Base-by-base conservation (phyloP, 2,113 vertebrate genomes). In the Gasterosteus nipponicus region DNA sequence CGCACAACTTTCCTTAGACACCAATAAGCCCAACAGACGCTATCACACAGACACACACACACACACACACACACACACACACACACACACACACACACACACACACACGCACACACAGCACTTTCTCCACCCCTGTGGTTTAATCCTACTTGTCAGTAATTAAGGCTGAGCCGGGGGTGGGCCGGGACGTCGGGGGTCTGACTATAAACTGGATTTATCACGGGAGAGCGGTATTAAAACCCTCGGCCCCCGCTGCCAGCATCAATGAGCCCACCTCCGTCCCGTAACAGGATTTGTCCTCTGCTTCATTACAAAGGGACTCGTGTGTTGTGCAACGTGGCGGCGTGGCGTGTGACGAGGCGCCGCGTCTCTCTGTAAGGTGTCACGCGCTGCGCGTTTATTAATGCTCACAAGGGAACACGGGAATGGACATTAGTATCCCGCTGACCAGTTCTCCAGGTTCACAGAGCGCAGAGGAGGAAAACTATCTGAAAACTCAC, bases 131-230 rank as follows among this genome's bases (percentile, higher is more conserved):
- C 91, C 82, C 86, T 88, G 83, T 82, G 84, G 83, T 89, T 92
- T 97, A 98, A 99, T 97, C 96, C 95, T 94, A 87, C 94, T 96
- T 95, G 94, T 86, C 95, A 94, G 93, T 97, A 97, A 99, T 99
- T 98, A 97, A 96, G 95, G 92, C 81, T 60, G 70, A 88, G 89
- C 71, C 73, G 59, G 93, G 94, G 94, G 94, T 86, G 91, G 90
- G 84, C 81, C 10, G 56, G 75, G 86, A 93, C 82, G 84, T 83
- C 86, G 58, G 78, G 93, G 94, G 94, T 92, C 86, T 94, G 94
- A 93, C 95, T 88, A 89, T 95, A 96, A 96, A 96, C 94, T 92
- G 94, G 94, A 95, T 97, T 97, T 96, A 95, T 95, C 96, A 96
- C 95, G 91, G 93, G 92, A 94, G 93, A 93, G 93, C 93, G 89